phyloP scores from a whole-genome alignment of 2,888 invertebrate genomes.

The Dicyrtomina minuta region DNA sequence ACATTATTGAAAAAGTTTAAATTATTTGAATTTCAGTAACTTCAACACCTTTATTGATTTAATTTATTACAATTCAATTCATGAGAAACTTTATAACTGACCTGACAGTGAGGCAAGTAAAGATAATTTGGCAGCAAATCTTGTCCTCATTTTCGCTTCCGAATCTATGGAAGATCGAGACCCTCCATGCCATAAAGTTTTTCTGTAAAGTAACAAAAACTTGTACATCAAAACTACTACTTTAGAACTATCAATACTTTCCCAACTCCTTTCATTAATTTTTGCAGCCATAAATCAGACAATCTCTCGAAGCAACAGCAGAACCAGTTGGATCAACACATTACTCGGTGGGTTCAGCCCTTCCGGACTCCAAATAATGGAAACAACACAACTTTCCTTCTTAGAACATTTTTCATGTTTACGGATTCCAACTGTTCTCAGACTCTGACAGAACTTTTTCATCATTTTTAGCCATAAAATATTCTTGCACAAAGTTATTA shows the following conservation, averaged over 20 bases:
- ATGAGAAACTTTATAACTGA: too few species aligned
- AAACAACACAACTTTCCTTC: not conserved
- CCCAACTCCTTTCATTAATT: too few species aligned
- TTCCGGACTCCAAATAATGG: slow-evolving; percentile 33
- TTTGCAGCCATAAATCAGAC: slow-evolving; percentile 20
- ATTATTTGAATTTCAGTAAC: not conserved
- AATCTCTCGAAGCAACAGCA: slow-evolving; percentile 20
- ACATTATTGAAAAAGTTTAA: too few species aligned
- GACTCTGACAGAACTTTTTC: slow-evolving; percentile 8
- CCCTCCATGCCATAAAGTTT: slow-evolving; percentile 64
- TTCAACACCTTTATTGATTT: too few species aligned
- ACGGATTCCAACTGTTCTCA: slow-evolving; percentile 17
- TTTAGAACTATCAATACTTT: too few species aligned
- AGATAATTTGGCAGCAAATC: slow-evolving; percentile 82
- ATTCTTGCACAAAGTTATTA: too few species aligned
- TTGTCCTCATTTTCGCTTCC: slow-evolving; percentile 70
- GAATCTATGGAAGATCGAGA: slow-evolving; percentile 61
- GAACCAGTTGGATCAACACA: not conserved
- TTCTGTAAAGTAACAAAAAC: slow-evolving; percentile 56
- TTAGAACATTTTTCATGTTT: slow-evolving; percentile 8
- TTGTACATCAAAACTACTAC: too few species aligned
- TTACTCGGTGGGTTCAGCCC: slow-evolving; percentile 33
- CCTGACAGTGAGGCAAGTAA: slow-evolving; percentile 80
- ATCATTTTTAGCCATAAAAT: too few species aligned
- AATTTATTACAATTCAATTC: too few species aligned